Evolutionary conservation across 2,888 invertebrate species (phyloP), one percentile per base, ranked within the genome.

Genomic region (Hypena proboscidalis): DNA sequence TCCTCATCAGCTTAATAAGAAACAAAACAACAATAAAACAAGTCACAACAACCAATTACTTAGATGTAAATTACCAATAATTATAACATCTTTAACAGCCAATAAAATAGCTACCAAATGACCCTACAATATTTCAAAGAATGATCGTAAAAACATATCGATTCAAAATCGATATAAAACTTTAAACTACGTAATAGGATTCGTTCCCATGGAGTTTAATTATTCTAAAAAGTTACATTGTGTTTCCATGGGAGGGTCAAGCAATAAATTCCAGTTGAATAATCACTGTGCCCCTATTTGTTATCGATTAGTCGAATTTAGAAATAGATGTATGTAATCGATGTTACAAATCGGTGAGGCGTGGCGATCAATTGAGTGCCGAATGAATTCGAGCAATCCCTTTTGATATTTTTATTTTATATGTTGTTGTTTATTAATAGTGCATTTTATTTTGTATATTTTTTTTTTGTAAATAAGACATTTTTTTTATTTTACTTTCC

Each of bases 241-340:
- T 74, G 69, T 60, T 49, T 58, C 58, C 47, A 62, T 65, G 58
- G 60, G 63, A 64, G 67, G 76, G 74, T 66, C 68, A 60, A 66
- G 54, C 65, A 56, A 76, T 83, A 77, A 79, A 82, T 72, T 78
- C 72, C 77, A 71, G 58, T 70, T 59, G 64, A 74, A 67, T 77
- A 73, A 75, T 71, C 39, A 49, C 38, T 55, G 50, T 35, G 58
- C 45, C 39, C n/a, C 59, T 50, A 52, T 57, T 70, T 68, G 64
- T 70, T 55, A 72, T 46, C 61, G 69, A 74, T 71, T 67, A 67
- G 65, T 67, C 38, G 50, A 47, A 55, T 57, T 58, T 50, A 45
- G 53, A 45, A 58, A 69, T 65, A 65, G 71, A 68, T 75, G 44
- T 40, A 52, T 56, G 48, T 45, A 58, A 58, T 62, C 39, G 47